Percentiles rank a stretch among this genome's conserved stretches.
Conservation (phyloP, 2,888 invertebrate genomes). For the Eumacrocentrus americanus region DNA sequence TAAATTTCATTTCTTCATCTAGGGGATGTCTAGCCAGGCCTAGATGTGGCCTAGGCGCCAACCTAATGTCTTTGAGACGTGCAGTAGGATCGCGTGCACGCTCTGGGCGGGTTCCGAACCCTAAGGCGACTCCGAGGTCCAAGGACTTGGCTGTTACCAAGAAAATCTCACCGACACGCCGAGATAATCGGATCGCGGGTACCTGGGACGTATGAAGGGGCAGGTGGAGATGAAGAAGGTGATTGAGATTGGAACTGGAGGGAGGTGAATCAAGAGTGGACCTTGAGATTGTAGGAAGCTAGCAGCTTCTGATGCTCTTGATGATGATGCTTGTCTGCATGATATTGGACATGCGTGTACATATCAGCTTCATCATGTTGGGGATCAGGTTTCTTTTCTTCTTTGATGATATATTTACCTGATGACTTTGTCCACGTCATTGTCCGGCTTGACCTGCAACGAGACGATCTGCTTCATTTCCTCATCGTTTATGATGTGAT, state of each 20-base stretch:
- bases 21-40: background rate
- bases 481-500: background rate
- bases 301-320: background rate
- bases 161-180: slow-evolving; percentile 52
- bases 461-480: background rate
- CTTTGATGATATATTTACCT: background rate
- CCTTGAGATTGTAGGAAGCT: slow-evolving; percentile 21
- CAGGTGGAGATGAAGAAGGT: slow-evolving; percentile 14
- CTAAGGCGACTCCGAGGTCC: slow-evolving; percentile 54
- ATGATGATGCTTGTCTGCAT: slow-evolving; percentile 3
- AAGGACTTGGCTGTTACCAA: slow-evolving; percentile 57
- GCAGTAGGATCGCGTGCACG: slow-evolving; percentile 56
- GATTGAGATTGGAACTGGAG: slow-evolving; percentile 18
- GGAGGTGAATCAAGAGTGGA: slow-evolving; percentile 1
- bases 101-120: slow-evolving; percentile 57
- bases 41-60: slow-evolving; percentile 28
- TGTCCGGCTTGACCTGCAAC: background rate
- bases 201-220: slow-evolving; percentile 24
- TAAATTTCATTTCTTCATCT: background rate
- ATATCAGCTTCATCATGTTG: background rate
- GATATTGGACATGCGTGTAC: slow-evolving; percentile 4
- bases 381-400: background rate
- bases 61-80: slow-evolving; percentile 51
- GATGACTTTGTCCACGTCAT: background rate
- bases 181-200: slow-evolving; percentile 38